Conservation (phyloP, 1,140 invertebrate genomes). For the Pantala flavescens region DNA sequence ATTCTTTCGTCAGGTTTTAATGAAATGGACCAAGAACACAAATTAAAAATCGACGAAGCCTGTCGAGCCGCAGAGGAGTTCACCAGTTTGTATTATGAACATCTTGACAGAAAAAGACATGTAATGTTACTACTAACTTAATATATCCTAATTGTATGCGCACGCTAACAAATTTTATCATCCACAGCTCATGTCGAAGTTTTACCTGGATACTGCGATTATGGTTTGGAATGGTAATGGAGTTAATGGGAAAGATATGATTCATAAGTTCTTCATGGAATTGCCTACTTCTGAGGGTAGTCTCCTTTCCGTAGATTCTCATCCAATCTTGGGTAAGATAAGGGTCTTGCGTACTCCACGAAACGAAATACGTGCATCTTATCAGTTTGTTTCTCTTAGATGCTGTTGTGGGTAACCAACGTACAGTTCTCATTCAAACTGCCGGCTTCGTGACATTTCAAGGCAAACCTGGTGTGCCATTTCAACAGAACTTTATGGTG, state of each 20-base stretch:
- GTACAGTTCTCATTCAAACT: conserved; percentile 63
- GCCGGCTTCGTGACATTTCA: conserved; percentile 59
- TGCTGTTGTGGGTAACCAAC: conserved; percentile 48
- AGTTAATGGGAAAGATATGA: conserved; percentile 55
- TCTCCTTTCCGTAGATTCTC: conserved; percentile 61
- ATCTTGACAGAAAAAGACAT: conserved; percentile 68
- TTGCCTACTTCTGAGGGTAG: conserved; percentile 59
- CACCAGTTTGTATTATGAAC: conserved; percentile 70
- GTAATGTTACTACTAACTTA: conserved; percentile 38
- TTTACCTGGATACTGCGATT: conserved; percentile 68
- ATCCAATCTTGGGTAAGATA: conserved; percentile 55
- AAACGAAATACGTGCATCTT: conserved; percentile 18
- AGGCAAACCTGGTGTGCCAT: conserved; percentile 46
- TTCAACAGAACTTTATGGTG: conserved; percentile 72
- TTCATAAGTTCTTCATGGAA: conserved; percentile 66
- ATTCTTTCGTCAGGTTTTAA: neutral
- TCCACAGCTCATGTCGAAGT: conserved; percentile 54
- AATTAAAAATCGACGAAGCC: conserved; percentile 57
- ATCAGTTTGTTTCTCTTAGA: conserved; percentile 28
- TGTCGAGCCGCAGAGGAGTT: conserved; percentile 69
- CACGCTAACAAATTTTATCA: conserved; percentile 9
- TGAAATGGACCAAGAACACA: conserved; percentile 31
- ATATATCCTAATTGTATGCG: conserved; percentile 13
- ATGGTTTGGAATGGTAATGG: conserved; percentile 81
- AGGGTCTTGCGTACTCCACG: neutral